Evolutionary conservation across 2,113 vertebrate species (phyloP).

Genomic region (Paracanthobrama guichenoti): DNA sequence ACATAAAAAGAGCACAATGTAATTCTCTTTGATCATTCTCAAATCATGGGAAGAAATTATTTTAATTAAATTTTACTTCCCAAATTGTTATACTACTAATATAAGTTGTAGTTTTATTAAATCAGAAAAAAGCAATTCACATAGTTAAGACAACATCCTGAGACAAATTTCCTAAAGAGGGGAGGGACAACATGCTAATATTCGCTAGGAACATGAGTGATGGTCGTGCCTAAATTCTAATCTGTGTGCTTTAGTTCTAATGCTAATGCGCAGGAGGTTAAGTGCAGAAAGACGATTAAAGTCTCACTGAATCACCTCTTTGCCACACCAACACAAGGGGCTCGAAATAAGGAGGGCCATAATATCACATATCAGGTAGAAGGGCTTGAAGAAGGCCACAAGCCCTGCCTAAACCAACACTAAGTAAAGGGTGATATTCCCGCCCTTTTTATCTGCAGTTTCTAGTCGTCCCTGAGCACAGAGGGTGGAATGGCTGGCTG

Average conservation of each 20-base stretch:
- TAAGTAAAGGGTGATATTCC: neutral
- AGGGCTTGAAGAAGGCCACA: slow-evolving; percentile 50
- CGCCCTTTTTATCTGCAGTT: neutral
- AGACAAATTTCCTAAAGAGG: too few relatives aligned
- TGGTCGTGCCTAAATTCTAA: slow-evolving; percentile 65
- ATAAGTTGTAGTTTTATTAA: too few relatives aligned
- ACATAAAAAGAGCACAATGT: too few relatives aligned
- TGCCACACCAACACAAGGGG: slow-evolving; percentile 71
- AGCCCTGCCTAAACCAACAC: slow-evolving; percentile 38
- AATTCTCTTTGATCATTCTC: too few relatives aligned
- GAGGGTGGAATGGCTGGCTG: slow-evolving; percentile 19
- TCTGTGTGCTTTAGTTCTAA: slow-evolving; percentile 71
- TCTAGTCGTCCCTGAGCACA: neutral
- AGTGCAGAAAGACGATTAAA: slow-evolving; percentile 75
- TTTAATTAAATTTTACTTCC: too few relatives aligned
- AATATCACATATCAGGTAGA: slow-evolving; percentile 65
- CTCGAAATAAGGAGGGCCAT: slow-evolving; percentile 56
- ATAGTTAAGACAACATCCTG: too few relatives aligned
- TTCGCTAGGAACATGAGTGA: slow-evolving; percentile 53
- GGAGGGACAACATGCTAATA: too few relatives aligned
- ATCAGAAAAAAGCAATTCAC: too few relatives aligned
- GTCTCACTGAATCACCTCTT: slow-evolving; percentile 75
- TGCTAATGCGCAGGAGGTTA: slow-evolving; percentile 69
- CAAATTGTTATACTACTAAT: too few relatives aligned
- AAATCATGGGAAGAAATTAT: too few relatives aligned